These are phyloP conservation scores for Ctenochaetus hawaiiensis DNA, from an alignment of 2,797 vertebrate species.

Conservation along the genomic window DNA sequence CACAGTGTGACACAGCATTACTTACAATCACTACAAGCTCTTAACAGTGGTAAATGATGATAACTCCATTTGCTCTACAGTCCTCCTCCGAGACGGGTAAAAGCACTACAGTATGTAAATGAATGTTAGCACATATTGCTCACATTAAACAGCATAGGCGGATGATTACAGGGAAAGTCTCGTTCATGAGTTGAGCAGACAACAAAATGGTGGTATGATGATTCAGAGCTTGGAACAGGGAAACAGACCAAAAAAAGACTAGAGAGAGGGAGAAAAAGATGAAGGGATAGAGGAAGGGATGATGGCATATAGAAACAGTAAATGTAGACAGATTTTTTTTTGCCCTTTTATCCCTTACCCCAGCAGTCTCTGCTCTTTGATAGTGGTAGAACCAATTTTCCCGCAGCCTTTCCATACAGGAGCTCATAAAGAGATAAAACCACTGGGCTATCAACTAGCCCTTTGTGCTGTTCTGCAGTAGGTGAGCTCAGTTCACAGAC, in stretches of 20 bases:
- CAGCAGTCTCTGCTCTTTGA: slow-evolving; percentile 76
- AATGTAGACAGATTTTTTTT: slow-evolving; percentile 58
- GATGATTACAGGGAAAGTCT: slow-evolving; percentile 23
- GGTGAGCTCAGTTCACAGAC: slow-evolving; percentile 67
- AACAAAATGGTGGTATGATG: slow-evolving; percentile 61
- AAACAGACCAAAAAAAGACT: slow-evolving; percentile 24
- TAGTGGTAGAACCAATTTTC: slow-evolving; percentile 84
- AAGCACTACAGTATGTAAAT: slow-evolving; percentile 28
- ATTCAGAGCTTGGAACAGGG: slow-evolving; percentile 30
- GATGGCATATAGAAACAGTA: slow-evolving; percentile 52
- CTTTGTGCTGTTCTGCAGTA: slow-evolving; percentile 69
- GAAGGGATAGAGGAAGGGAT: slow-evolving; percentile 35
- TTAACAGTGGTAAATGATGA: slow-evolving; percentile 39
- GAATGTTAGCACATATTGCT: slow-evolving; percentile 15
- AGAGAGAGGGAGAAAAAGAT: slow-evolving; percentile 24
- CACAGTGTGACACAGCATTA: slow-evolving; percentile 52
- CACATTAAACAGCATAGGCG: slow-evolving; percentile 17
- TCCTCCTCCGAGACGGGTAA: slow-evolving; percentile 23
- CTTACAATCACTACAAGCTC: slow-evolving; percentile 47
- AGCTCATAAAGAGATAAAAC: slow-evolving; percentile 86
- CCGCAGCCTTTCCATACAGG: slow-evolving; percentile 73
- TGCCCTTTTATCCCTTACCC: slow-evolving; percentile 67
- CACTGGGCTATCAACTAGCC: slow-evolving; percentile 74
- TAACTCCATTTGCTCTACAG: slow-evolving; percentile 28
- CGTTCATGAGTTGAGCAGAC: slow-evolving; percentile 3